A percentile compares a stretch with the other conserved stretches of the same genome.
phyloP scores from a whole-genome alignment of 2,113 vertebrate species.

The Hemicordylus capensis region DNA sequence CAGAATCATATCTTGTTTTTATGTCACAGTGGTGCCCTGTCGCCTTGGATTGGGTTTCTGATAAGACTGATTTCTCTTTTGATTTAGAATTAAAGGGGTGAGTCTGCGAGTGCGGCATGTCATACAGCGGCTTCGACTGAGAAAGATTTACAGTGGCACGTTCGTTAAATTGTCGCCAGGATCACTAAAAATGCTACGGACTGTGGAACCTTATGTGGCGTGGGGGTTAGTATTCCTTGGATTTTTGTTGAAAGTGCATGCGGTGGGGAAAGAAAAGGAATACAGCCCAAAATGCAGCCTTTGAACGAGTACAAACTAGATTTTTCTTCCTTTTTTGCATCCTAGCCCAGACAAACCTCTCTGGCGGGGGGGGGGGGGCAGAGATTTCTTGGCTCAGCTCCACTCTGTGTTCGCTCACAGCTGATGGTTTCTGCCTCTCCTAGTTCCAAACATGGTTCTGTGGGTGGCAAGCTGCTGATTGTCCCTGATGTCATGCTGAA shows the following conservation, averaged over 20 bases:
- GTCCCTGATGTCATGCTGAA: too few relatives aligned
- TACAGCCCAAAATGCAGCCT: neutral
- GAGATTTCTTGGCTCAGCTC: too few relatives aligned
- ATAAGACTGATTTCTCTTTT: neutral
- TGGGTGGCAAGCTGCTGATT: too few relatives aligned
- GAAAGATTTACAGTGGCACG: constrained; percentile 86
- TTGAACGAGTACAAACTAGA: neutral
- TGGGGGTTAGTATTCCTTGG: constrained; percentile 85
- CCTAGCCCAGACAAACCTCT: too few relatives aligned
- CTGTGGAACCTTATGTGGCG: constrained; percentile 90
- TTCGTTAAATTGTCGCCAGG: constrained; percentile 86
- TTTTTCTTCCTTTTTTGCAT: neutral
- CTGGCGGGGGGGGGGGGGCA: too few relatives aligned
- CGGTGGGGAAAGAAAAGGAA: neutral
- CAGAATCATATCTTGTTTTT: neutral
- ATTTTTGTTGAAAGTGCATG: rapidly evolving
- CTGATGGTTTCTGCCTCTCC: too few relatives aligned
- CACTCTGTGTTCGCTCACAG: too few relatives aligned
- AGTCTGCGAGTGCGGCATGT: constrained; percentile 78
- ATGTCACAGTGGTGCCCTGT: rapidly evolving
- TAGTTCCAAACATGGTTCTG: too few relatives aligned
- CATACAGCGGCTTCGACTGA: constrained; percentile 82
- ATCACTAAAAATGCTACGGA: constrained; percentile 80
- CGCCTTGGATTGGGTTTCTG: rapidly evolving
- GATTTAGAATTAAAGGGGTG: constrained; percentile 85